These are phyloP conservation scores for Lucinisca nassula DNA, from an alignment of 2,888 invertebrate genomes.

Conservation along the genomic window DNA sequence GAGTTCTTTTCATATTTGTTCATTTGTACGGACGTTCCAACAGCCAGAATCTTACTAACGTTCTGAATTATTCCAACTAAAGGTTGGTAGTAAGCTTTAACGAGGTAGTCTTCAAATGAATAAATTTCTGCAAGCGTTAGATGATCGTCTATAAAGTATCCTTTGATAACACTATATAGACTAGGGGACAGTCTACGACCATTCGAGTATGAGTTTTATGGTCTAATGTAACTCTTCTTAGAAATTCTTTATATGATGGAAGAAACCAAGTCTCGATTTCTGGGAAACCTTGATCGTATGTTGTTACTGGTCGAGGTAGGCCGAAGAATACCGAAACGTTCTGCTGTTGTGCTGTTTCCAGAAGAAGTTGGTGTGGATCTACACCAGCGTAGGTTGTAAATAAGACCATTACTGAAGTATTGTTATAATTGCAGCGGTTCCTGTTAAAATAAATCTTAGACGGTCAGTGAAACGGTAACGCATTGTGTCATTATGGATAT, in stretches of 20 bases:
- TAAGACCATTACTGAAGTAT: conserved; percentile 75
- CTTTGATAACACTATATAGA: conserved; percentile 40
- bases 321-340: conserved; percentile 81
- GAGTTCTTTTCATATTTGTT: conserved; percentile 67
- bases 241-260: conserved; percentile 71
- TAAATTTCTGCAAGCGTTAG: conserved; percentile 26
- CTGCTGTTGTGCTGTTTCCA: conserved; percentile 70
- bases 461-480: too few relatives aligned
- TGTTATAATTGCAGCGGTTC: conserved; percentile 67
- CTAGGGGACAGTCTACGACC: background rate
- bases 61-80: conserved; percentile 28
- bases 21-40: conserved; percentile 51
- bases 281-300: background rate
- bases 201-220: conserved; percentile 56
- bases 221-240: conserved; percentile 70
- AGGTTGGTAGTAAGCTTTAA: conserved; percentile 69
- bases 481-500: too few relatives aligned
- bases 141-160: conserved; percentile 47
- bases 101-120: background rate
- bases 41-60: background rate
- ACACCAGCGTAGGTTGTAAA: conserved; percentile 78
- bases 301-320: conserved; percentile 72
- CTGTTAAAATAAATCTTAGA: conserved; percentile 43
- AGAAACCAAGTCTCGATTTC: background rate
- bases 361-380: conserved; percentile 78